A percentile compares a stretch with the other conserved stretches of the same genome.
phyloP scores from a whole-genome alignment of 2,797 vertebrate genomes.

The Pangasius sanitwongsei region DNA sequence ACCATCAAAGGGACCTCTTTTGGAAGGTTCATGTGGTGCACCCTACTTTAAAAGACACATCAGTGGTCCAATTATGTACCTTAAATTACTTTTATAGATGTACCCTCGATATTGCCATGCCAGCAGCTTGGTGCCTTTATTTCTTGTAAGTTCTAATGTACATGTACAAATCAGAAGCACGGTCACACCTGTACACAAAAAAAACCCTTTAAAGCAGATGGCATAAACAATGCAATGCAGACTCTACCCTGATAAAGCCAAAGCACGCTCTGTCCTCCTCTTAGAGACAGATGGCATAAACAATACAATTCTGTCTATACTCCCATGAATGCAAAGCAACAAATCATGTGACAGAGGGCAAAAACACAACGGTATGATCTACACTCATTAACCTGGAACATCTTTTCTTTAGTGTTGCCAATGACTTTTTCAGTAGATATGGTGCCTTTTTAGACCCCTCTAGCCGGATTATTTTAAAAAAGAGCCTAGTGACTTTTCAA shows the following conservation, averaged over 20 bases:
- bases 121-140: not conserved
- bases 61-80: not conserved
- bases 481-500: not conserved
- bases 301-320: not conserved
- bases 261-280: not conserved
- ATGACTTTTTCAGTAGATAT: not conserved
- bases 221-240: not conserved
- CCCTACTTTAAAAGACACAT: not conserved
- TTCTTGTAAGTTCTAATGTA: not conserved
- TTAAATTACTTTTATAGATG: not conserved
- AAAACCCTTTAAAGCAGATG: not conserved
- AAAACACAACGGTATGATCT: not conserved
- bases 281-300: slow-evolving; percentile 20
- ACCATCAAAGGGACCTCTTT: not conserved
- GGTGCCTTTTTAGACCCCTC: not conserved
- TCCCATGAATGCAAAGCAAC: not conserved
- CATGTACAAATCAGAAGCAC: not conserved
- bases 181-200: not conserved
- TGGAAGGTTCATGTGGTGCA: not conserved
- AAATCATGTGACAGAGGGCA: not conserved
- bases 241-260: not conserved
- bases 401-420: too few relatives aligned
- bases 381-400: not conserved
- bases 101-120: not conserved
- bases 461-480: not conserved